These are phyloP conservation scores for Oenanthe oenanthe DNA, from an alignment of 2,113 vertebrate genomes.

Conservation along the genomic window DNA sequence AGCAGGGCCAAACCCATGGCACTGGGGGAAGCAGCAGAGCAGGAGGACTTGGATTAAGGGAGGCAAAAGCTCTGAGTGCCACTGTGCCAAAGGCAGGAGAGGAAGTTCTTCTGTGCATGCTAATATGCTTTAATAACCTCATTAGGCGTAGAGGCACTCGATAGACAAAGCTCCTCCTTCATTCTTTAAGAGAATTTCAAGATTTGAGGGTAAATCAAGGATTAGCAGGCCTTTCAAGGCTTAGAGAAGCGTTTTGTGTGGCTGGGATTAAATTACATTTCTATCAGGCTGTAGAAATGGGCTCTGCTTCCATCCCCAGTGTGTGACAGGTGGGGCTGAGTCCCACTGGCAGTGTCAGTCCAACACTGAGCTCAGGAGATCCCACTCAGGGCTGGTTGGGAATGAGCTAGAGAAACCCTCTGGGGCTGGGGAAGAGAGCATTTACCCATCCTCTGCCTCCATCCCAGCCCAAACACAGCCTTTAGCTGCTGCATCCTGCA, in stretches of 20 bases:
- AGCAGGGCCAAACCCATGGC: background rate
- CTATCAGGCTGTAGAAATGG: background rate
- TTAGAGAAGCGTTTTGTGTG: background rate
- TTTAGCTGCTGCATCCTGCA: rapidly evolving
- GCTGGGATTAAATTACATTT: background rate
- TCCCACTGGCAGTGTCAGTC: rapidly evolving
- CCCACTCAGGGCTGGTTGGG: rapidly evolving
- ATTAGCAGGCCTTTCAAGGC: background rate
- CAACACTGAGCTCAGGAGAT: background rate
- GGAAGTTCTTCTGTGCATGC: background rate
- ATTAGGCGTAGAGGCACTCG: background rate
- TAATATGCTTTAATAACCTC: conserved; percentile 13
- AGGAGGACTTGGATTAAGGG: background rate
- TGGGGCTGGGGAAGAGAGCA: background rate
- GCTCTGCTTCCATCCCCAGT: rapidly evolving
- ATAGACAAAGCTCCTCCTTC: background rate
- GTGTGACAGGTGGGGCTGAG: rapidly evolving
- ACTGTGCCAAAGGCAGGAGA: background rate
- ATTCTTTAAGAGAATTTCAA: background rate
- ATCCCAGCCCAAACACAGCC: background rate
- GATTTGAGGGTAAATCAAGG: background rate
- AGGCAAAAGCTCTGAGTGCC: background rate
- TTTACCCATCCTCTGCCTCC: background rate
- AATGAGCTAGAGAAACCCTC: background rate
- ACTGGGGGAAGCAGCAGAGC: background rate